Percentiles rank a stretch among this genome's conserved stretches.
Conservation (phyloP, 2,797 vertebrate species). For the Phalanger gymnotis region DNA sequence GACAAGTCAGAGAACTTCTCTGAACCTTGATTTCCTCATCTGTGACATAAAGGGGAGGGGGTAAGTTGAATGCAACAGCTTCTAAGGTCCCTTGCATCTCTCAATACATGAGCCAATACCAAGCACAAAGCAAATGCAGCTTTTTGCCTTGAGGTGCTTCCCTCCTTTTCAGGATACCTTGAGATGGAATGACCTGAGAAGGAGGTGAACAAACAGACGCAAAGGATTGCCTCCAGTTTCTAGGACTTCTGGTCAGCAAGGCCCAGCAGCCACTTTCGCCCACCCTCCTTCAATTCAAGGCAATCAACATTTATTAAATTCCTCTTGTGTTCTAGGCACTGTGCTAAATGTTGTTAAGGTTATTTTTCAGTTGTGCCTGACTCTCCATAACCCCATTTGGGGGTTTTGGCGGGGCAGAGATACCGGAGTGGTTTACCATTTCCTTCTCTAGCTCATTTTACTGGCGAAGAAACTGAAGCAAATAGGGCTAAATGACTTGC, state of each 20-base stretch:
- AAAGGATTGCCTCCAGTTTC: not conserved
- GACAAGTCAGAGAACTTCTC: not conserved
- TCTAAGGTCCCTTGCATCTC: not conserved
- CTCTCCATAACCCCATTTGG: not conserved
- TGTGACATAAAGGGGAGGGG: not conserved
- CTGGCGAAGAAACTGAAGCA: not conserved
- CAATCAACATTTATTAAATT: conserved; percentile 17
- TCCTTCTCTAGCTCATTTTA: not conserved
- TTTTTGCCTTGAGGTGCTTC: not conserved
- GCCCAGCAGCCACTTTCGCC: not conserved
- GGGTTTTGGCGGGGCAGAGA: not conserved
- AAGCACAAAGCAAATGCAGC: not conserved
- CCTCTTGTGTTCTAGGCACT: not conserved
- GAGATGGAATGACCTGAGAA: not conserved
- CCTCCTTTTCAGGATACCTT: not conserved
- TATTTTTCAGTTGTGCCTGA: not conserved
- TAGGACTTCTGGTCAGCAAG: not conserved
- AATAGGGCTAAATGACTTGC: not conserved
- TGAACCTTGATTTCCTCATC: not conserved
- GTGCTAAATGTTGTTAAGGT: not conserved
- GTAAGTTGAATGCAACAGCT: not conserved
- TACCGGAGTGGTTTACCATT: not conserved
- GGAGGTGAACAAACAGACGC: not conserved
- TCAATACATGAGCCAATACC: not conserved
- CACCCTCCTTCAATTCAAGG: not conserved